phyloP scores from a whole-genome alignment of 2,113 vertebrate genomes.

The Cacatua alba region DNA sequence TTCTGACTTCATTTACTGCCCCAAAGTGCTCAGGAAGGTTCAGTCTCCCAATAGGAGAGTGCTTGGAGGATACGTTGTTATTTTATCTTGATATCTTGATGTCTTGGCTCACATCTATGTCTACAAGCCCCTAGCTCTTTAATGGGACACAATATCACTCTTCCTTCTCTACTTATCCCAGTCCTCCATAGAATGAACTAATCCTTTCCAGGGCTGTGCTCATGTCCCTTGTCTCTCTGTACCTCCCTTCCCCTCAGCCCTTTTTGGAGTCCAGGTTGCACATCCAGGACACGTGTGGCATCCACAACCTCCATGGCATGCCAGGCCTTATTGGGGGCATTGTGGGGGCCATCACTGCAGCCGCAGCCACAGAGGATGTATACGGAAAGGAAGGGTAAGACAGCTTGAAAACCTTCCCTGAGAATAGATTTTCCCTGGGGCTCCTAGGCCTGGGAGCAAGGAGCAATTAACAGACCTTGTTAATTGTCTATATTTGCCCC shows the following conservation, averaged over 20 bases:
- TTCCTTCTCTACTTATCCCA: not conserved
- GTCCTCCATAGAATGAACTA: not conserved
- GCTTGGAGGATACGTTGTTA: not conserved
- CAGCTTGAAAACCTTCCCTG: not conserved
- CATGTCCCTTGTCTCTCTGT: not conserved
- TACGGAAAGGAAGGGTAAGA: constrained; percentile 86
- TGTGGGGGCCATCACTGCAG: constrained; percentile 87
- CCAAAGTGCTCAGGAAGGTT: not conserved
- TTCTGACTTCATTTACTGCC: not conserved
- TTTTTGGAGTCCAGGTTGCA: constrained; percentile 85
- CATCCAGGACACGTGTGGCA: constrained; percentile 93
- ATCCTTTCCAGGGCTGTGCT: not conserved
- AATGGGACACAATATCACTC: not conserved
- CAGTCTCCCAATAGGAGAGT: not conserved
- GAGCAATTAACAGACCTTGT: not conserved
- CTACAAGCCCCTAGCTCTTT: not conserved
- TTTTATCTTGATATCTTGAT: not conserved
- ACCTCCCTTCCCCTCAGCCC: constrained; percentile 74
- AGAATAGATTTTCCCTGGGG: not conserved
- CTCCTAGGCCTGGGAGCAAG: not conserved
- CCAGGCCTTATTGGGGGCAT: constrained; percentile 91
- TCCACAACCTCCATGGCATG: constrained; percentile 93
- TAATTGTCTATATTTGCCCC: not conserved
- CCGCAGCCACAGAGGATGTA: constrained; percentile 72
- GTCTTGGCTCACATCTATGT: not conserved